These are phyloP conservation scores for Scolopax rusticola DNA, from an alignment of 2,797 vertebrate genomes.

Conservation along the genomic window DNA sequence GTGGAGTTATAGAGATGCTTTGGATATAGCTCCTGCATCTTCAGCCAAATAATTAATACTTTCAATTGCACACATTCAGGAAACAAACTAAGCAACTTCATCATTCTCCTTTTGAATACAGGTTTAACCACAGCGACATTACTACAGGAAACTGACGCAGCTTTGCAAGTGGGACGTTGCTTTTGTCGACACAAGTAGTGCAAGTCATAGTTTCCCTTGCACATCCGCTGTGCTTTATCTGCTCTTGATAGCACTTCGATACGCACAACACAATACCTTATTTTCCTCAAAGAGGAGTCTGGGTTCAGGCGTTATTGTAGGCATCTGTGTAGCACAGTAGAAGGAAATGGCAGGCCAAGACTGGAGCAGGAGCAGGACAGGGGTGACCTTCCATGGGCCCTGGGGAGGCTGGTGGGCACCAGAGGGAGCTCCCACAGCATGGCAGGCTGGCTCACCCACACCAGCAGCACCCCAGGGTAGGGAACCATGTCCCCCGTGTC, in stretches of 20 bases:
- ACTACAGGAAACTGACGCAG: neutral
- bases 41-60: neutral
- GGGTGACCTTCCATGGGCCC: rapidly evolving
- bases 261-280: rapidly evolving
- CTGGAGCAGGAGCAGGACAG: neutral
- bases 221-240: rapidly evolving
- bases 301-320: neutral
- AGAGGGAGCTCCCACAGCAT: neutral
- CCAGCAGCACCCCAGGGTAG: rapidly evolving
- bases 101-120: neutral
- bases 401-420: neutral
- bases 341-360: neutral
- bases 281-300: neutral
- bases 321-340: rapidly evolving
- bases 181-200: neutral
- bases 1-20: neutral
- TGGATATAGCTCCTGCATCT: neutral
- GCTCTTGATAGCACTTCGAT: rapidly evolving
- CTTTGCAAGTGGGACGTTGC: neutral
- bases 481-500: rapidly evolving
- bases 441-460: rapidly evolving
- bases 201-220: neutral
- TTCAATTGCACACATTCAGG: neutral
- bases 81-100: neutral
- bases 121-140: neutral